Base-by-base conservation (phyloP, 1,140 invertebrate genomes). In the Papilio helenus region DNA sequence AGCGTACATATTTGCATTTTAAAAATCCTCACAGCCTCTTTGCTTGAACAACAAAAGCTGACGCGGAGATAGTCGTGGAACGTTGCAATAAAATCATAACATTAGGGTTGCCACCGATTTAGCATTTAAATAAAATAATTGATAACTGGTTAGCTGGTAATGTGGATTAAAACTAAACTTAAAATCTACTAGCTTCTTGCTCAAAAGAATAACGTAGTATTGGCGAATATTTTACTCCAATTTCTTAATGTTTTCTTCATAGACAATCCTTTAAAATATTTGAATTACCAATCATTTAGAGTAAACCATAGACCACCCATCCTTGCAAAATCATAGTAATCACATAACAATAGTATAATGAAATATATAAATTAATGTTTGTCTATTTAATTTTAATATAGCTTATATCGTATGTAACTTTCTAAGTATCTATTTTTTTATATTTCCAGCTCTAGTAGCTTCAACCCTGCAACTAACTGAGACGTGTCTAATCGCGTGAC, bases 1-100 rank as follows among this genome's bases (percentile, higher is more conserved):
- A 49, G 44, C 20, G 72, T 49, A 49, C 20, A 74, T 74, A 74
- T 74, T 74, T 74, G 72, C 42, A 49, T 49, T 68, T 46, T 51
- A 74, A 74, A 74, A 74, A 74, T 49, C 20, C 14, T 51, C 44
- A 23, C 72, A 74, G 42, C 72, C 51, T 74, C 39, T 74, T 73
- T 73, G n/a, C 72, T 46, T 74, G 20, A 44, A 74, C 20, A 74
- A 49, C 20, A 51, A 46, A 74, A 74, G 42, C 72, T 74, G 72
- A 23, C 72, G 72, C 44, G 39, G 23, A n/a, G 72, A 74, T 74
- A 46, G 72, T 51, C 39, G 42, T 29, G 9, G 20, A 12, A 23
- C 23, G 72, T 72, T 42, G 71, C 71, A 42, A 44, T 72, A 68
- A 68, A 34, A 68, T 68, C 26, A 29, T 2, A 65, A 29, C 26